Evolutionary conservation across 2,113 vertebrate species (phyloP), one percentile per base, ranked within the genome.

Genomic region (Nothobranchius kuhntae): DNA sequence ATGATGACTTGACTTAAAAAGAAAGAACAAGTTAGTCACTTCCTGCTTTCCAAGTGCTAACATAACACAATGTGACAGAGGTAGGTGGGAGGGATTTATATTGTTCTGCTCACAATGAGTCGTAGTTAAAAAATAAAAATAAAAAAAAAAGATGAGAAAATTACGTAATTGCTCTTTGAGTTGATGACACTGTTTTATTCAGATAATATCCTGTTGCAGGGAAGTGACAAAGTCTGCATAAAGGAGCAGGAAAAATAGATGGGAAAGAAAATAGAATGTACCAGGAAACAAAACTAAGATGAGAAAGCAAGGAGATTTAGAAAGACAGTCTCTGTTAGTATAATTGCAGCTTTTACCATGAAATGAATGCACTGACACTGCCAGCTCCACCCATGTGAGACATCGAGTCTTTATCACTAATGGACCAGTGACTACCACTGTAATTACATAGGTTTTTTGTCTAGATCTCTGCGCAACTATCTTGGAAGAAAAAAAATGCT

Each of bases 121-220:
- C 65, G 15, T 61, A 84, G 75, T 80, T 64, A 58, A 69, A 93
- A 93, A n/a, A n/a, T n/a, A n/a, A n/a, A 75, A 94, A 21, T 21
- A 68, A 93, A 93, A 21, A 21, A 21, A 21, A 21, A 74, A 94
- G 91, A 95, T 91, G 91, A 91, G 89, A 92, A 92, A 96, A 95
- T 95, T 95, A 95, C 96, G 95, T 94, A 97, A 97, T 97, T 95
- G 95, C 94, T 94, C 94, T 68, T 92, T 94, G 91, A 94, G 93
- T 92, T 95, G 95, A 96, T 95, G 93, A 95, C 94, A 94, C 88
- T 86, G 93, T 95, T 95, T 95, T 93, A 94, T 94, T 92, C 94
- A 93, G 94, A 95, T 96, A 96, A 97, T 96, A 93, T 95, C 93
- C 93, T 93, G 93, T 93, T 93, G 93, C 90, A 91, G 93, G 93